Base-by-base conservation (phyloP, 2,888 invertebrate genomes). In the Anthrax anthrax region DNA sequence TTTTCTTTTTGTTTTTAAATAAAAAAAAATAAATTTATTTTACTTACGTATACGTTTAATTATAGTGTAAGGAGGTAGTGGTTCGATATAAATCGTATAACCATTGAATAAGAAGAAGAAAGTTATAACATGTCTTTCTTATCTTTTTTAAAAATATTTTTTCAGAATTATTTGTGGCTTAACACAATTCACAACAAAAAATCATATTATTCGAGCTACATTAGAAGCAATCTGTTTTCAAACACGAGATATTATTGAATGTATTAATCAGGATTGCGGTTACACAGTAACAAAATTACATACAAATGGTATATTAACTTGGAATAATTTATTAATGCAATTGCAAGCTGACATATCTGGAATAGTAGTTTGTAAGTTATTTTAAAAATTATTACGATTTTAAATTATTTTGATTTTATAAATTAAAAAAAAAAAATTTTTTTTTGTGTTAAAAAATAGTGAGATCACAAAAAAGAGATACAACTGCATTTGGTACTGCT, bases 181-280 rank as follows among this genome's bases (percentile, higher is more conserved):
- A 50, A 92, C 94, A 2, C 88, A 91, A 50, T 92, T 86, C 61
- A 91, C 94, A 0, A 90, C 84, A 0, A 90, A 88, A 65, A 82
- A 86, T 55, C 96, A 97, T 69, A 86, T 98, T 51, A 85, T 91
- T 32, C 73, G 97, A 56, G 97, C 97, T 0, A 86, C 91, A 0
- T 71, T 97, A 37, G 95, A 97, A 69, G 88, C 96, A 1, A 88
- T 97, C 2, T 92, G 95, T 60, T 98, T 92, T 63, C 98, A 98
- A 70, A 92, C 94, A 0, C 78, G 81, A 50, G 97, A 97, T 65
- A 84, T 95, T 54, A 69, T 96, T 43, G 92, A 95, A 66, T 89
- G 91, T 0, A 94, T 96, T 90, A 77, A 87, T 60, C 83, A 86
- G 68, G 95, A 96, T 70, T 89, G 89, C 58, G 89, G 89, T n/a